Base-by-base conservation (phyloP, 2,888 invertebrate genomes). In the Hipparchia sbordonii region DNA sequence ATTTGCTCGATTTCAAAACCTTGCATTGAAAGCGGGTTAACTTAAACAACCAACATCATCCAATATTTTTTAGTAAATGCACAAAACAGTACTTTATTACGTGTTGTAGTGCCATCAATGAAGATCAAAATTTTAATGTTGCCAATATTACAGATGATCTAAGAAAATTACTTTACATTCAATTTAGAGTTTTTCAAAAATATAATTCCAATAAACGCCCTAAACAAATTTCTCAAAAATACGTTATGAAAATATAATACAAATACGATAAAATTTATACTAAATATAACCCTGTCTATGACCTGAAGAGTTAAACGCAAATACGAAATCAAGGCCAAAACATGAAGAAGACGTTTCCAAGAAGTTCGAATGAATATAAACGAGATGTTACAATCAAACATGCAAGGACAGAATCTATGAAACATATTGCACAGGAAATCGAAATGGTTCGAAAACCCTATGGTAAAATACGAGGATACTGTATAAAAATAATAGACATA, bases 281-380 rank as follows among this genome's bases (percentile, higher is more conserved):
- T 93, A 92, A 93, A 93, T 93, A 91, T 92, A 93, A 93, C 93
- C 93, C 93, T 93, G 93, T 93, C 92, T 93, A 93, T 93, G 93
- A 93, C 93, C 93, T 93, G 93, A 93, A 93, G 93, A 92, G 92
- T 91, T 91, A 85, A 89, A 85, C 82, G 65, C 88, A 92, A 88
- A 80, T 79, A 84, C 61, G 23, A 77, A 78, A 77, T 72, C 60
- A 77, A 75, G 72, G 69, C 88, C 84, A 85, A 90, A 91, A 91
- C 88, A 92, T 90, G 87, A 89, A 90, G 89, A 92, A 91, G 91
- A 89, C 90, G 89, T 88, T 87, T 84, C 79, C 82, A 85, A 89
- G 83, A 83, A 85, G 84, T 87, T 77, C 71, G 74, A 79, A 79
- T 72, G 78, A 61, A 67, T 57, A 59, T 69, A 76, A 80, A 79